Evolutionary conservation across 92 coral and sea anemone genomes (phyloP), one percentile per base, ranked within the genome.

Genomic region (Actinernus sp.): DNA sequence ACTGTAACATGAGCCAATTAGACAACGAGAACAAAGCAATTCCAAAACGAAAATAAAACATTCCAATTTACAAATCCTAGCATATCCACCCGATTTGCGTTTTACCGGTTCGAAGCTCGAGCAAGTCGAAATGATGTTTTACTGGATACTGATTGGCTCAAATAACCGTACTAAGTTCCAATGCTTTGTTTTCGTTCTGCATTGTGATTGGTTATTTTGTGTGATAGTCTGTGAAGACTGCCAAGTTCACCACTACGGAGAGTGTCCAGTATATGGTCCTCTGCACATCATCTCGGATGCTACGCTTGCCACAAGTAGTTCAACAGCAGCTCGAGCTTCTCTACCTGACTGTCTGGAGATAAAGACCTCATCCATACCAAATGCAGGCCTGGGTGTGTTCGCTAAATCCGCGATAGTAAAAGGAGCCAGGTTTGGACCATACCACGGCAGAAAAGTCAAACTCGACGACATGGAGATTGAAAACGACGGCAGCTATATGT

Each of bases 351-450:
- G 72, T 31, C 73, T 88, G 18, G 78, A 59, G 71, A 74, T 89
- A 10, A 65, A 30, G 64, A 38, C 49, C 12, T 89, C 96, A 2
- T 31, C 59, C 11, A 89, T 89, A 62, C 92, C 92, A 11, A 63
- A 60, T 45, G 91, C 96, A n/a, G 96, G 96, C 1, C 64, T 68
- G 3, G 92, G 96, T 6, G 92, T 89, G 28, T 89, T 79, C 60
- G 48, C 68, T 21, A 80, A 18, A 1, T 13, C 84, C 22, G 26
- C 49, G 33, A 74, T 89, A 36, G 43, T 73, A 17, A 80, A 61
- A 63, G 60, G 91, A 21, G 63, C 62, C 0, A 65, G 70, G 19
- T 89, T 89, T 74, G 96, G 96, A 12, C 91, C 96, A 2, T 84
- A 88, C 12, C 41, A 54, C 39, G 95, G 95, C 26, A 73, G 37